Conservation (phyloP, 2,797 vertebrate genomes). For the Fundulus diaphanus region DNA sequence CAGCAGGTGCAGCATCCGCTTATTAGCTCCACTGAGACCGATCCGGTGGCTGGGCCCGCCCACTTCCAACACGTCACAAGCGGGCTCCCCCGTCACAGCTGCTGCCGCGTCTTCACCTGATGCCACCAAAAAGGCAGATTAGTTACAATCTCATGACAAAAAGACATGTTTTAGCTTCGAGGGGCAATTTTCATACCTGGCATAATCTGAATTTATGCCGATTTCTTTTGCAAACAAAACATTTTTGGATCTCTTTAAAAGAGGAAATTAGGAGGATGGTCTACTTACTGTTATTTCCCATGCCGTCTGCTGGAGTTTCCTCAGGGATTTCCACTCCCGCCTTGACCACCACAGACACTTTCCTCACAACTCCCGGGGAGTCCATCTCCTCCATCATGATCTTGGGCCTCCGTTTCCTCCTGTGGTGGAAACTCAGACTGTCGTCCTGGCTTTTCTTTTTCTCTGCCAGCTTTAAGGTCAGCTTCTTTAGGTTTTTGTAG, state of each 20-base stretch:
- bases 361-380: slow-evolving; percentile 82
- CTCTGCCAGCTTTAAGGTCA: slow-evolving; percentile 76
- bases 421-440: slow-evolving; percentile 41
- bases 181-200: too few relatives aligned
- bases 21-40: slow-evolving; percentile 87
- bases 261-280: background rate
- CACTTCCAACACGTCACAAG: slow-evolving; percentile 52
- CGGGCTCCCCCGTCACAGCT: slow-evolving; percentile 3
- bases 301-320: slow-evolving; percentile 12
- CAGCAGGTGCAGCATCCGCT: slow-evolving; percentile 90
- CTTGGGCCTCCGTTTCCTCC: slow-evolving; percentile 72
- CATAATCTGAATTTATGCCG: too few relatives aligned
- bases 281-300: slow-evolving; percentile 52
- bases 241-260: background rate
- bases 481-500: slow-evolving; percentile 86
- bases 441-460: slow-evolving; percentile 64
- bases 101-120: slow-evolving; percentile 44
- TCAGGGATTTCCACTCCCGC: slow-evolving; percentile 10
- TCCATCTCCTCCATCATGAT: slow-evolving; percentile 82
- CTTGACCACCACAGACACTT: slow-evolving; percentile 78
- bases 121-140: background rate
- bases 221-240: too few relatives aligned
- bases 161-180: background rate
- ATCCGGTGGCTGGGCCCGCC: slow-evolving; percentile 65
- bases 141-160: background rate